Conservation (phyloP, 2,888 invertebrate genomes). For the Xestia c-nigrum region DNA sequence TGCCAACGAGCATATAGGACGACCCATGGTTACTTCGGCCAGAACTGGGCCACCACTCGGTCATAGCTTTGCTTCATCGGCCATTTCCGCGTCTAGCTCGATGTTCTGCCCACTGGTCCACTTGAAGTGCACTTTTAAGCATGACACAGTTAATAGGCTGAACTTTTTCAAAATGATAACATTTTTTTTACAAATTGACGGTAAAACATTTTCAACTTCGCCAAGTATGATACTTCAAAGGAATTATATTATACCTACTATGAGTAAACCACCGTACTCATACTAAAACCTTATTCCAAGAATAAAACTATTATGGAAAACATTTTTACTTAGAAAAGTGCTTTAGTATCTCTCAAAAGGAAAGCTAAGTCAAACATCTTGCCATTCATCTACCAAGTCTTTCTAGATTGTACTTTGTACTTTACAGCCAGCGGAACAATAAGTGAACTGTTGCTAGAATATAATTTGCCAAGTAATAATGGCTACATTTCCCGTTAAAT, state of each 20-base stretch:
- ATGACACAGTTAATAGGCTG: not conserved
- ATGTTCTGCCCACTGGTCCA: no score
- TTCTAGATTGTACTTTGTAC: not conserved
- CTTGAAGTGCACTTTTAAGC: not conserved
- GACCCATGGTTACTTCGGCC: no score
- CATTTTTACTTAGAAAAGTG: not conserved
- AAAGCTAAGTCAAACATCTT: not conserved
- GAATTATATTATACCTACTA: not conserved
- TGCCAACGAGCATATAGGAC: no score
- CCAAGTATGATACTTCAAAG: not conserved
- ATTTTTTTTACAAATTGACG: not conserved
- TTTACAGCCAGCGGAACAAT: not conserved
- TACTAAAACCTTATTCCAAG: not conserved
- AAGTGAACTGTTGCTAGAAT: constrained; percentile 11
- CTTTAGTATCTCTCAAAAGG: not conserved
- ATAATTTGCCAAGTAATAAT: constrained; percentile 9
- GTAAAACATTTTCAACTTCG: not conserved
- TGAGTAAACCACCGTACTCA: not conserved
- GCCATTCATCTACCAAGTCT: not conserved
- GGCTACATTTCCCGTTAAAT: not conserved
- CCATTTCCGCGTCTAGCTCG: no score
- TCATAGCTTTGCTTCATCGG: no score
- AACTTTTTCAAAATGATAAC: not conserved
- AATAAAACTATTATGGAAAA: not conserved
- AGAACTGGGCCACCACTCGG: no score